A percentile compares a stretch with the other conserved stretches of the same genome.
These are phyloP conservation scores for Harpalus rubripes DNA, from an alignment of 2,888 invertebrate species.

Conservation along the genomic window DNA sequence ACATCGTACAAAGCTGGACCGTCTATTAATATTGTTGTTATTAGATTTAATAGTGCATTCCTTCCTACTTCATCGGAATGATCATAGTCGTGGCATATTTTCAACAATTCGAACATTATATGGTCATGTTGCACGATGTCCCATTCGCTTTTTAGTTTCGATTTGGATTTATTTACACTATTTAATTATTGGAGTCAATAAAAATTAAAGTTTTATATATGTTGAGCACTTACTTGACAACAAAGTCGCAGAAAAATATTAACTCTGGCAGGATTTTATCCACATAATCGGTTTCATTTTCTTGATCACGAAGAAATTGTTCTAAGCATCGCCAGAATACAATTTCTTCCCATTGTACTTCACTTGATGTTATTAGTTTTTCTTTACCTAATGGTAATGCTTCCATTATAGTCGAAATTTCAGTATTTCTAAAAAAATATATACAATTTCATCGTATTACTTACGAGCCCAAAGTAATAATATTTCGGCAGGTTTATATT, in stretches of 20 bases:
- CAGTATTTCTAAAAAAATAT: slow-evolving; percentile 59
- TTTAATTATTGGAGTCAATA: slow-evolving; percentile 46
- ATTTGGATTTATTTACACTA: slow-evolving; percentile 69
- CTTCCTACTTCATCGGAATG: slow-evolving; percentile 80
- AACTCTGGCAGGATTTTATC: slow-evolving; percentile 80
- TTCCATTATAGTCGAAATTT: slow-evolving; percentile 74
- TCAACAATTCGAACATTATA: slow-evolving; percentile 79
- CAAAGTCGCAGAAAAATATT: slow-evolving; percentile 79
- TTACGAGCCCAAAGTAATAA: too few species aligned
- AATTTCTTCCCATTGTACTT: slow-evolving; percentile 77
- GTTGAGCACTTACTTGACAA: slow-evolving; percentile 76
- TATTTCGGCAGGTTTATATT: too few species aligned
- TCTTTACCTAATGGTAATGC: slow-evolving; percentile 75
- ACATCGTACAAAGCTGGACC: slow-evolving; percentile 15
- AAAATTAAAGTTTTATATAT: slow-evolving; percentile 8
- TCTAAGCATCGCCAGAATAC: slow-evolving; percentile 81
- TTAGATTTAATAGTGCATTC: slow-evolving; percentile 67
- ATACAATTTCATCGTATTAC: not conserved
- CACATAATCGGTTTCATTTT: slow-evolving; percentile 76
- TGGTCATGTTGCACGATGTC: slow-evolving; percentile 76
- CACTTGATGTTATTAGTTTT: slow-evolving; percentile 76
- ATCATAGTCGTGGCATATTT: slow-evolving; percentile 79
- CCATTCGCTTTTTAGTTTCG: slow-evolving; percentile 70
- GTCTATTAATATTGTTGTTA: slow-evolving; percentile 49
- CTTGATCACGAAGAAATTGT: slow-evolving; percentile 76